Evolutionary conservation across 2,113 vertebrate species (phyloP).

Genomic region (Eublepharis macularius): DNA sequence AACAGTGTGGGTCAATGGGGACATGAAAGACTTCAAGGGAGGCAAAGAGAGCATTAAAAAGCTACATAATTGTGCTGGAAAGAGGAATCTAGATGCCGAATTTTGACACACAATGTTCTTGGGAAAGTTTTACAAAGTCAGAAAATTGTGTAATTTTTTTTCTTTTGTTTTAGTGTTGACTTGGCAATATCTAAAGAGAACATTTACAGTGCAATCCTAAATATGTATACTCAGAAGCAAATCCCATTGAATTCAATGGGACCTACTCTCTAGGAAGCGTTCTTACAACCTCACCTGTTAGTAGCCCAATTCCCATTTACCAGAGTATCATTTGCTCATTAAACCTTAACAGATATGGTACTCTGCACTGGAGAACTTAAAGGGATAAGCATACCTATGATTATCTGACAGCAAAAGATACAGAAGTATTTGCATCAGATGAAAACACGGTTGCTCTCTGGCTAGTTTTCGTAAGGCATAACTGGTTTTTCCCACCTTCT

Average conservation of each 20-base stretch:
- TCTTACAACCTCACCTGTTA: too few species aligned
- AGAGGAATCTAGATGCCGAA: not conserved
- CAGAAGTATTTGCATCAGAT: too few species aligned
- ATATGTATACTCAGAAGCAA: not conserved
- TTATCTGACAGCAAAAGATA: not conserved
- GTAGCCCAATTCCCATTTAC: too few species aligned
- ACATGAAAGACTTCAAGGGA: not conserved
- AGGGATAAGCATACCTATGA: not conserved
- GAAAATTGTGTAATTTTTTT: too few species aligned
- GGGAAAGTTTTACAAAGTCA: not conserved
- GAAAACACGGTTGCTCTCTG: too few species aligned
- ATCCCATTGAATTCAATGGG: not conserved
- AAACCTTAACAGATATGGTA: not conserved
- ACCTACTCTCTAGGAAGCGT: too few species aligned
- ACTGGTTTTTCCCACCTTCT: too few species aligned
- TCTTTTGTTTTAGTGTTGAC: not conserved
- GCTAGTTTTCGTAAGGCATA: too few species aligned
- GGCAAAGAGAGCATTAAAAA: not conserved
- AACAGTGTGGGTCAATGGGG: not conserved
- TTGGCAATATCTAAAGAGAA: not conserved
- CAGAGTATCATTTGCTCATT: not conserved
- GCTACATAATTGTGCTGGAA: not conserved
- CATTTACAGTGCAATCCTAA: not conserved
- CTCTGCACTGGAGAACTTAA: not conserved
- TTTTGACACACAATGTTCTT: not conserved